Evolutionary conservation across 2,888 invertebrate species (phyloP).

Genomic region (Tiliacea aurago): DNA sequence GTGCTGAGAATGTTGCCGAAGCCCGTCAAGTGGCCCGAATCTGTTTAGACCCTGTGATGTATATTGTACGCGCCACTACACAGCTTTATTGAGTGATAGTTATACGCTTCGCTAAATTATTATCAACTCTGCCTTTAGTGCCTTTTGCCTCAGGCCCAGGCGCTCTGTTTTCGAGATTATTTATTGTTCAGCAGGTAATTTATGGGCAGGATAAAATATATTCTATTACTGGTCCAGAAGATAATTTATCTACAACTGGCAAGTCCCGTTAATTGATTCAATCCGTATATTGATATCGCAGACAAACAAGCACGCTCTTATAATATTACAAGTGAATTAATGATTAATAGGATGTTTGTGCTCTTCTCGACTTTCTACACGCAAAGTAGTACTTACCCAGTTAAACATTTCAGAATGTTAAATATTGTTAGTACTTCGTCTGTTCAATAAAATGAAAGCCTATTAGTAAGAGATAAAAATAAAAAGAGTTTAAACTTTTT

Average conservation of each 20-base stretch:
- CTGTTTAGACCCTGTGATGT: slow-evolving; percentile 75
- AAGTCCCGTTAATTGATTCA: slow-evolving; percentile 64
- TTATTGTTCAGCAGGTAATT: slow-evolving; percentile 58
- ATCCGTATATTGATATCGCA: slow-evolving; percentile 43
- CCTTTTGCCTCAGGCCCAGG: slow-evolving; percentile 38
- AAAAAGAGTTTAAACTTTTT: slow-evolving; percentile 15
- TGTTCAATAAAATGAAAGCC: slow-evolving; percentile 10
- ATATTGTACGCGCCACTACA: slow-evolving; percentile 60
- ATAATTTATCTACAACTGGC: slow-evolving; percentile 56
- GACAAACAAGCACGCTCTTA: slow-evolving; percentile 50
- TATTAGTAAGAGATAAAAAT: slow-evolving; percentile 5
- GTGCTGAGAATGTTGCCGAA: slow-evolving; percentile 84
- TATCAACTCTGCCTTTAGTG: slow-evolving; percentile 41
- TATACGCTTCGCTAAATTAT: slow-evolving; percentile 51
- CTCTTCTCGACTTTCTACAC: slow-evolving; percentile 7
- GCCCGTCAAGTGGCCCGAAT: slow-evolving; percentile 86
- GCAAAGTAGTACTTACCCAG: slow-evolving; percentile 22
- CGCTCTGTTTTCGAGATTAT: slow-evolving; percentile 52
- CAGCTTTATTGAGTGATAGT: slow-evolving; percentile 60
- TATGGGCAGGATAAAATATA: slow-evolving; percentile 62
- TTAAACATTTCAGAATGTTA: slow-evolving; percentile 18
- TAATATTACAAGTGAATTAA: slow-evolving; percentile 53
- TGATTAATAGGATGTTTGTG: slow-evolving; percentile 33
- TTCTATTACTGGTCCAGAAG: slow-evolving; percentile 54
- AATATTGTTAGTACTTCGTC: slow-evolving; percentile 28